Percentiles rank a stretch among this genome's conserved stretches.
phyloP scores from a whole-genome alignment of 2,888 invertebrate genomes.

The Panzeria rudis region DNA sequence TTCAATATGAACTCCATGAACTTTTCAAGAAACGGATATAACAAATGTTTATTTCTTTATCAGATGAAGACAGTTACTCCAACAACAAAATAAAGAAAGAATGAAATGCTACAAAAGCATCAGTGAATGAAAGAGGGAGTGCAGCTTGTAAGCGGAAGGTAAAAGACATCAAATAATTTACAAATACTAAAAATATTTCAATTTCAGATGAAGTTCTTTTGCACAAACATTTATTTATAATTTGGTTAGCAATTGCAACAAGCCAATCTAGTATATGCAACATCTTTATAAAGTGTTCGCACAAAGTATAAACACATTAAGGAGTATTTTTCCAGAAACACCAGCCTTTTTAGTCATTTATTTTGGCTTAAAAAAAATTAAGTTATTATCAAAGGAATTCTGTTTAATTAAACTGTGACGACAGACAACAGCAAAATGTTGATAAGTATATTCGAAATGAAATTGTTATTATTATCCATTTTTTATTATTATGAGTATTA shows the following conservation, averaged over 20 bases:
- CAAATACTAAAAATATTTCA: constrained; percentile 62
- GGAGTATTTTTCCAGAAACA: neutral
- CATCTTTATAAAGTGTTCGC: neutral
- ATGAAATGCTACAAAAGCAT: constrained; percentile 27
- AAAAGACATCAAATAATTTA: constrained; percentile 38
- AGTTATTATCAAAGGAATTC: constrained; percentile 46
- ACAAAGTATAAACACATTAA: neutral
- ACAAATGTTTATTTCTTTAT: constrained; percentile 66
- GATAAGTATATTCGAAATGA: constrained; percentile 37
- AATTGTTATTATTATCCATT: constrained; percentile 68
- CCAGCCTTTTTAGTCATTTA: constrained; percentile 20
- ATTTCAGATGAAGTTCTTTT: constrained; percentile 37
- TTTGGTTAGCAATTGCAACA: constrained; percentile 9
- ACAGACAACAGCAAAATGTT: constrained; percentile 40
- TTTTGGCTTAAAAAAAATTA: constrained; percentile 25
- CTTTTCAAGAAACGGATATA: constrained; percentile 64
- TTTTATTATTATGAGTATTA: constrained; percentile 41
- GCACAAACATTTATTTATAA: neutral
- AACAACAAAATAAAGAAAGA: neutral
- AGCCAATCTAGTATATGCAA: constrained; percentile 15
- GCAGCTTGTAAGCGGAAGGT: constrained; percentile 63
- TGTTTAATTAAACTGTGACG: constrained; percentile 62
- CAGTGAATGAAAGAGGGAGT: constrained; percentile 34
- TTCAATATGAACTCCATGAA: constrained; percentile 60
- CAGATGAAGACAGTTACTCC: constrained; percentile 51